Evolutionary conservation across 2,888 invertebrate species (phyloP).

Genomic region (Epiblema foenella): DNA sequence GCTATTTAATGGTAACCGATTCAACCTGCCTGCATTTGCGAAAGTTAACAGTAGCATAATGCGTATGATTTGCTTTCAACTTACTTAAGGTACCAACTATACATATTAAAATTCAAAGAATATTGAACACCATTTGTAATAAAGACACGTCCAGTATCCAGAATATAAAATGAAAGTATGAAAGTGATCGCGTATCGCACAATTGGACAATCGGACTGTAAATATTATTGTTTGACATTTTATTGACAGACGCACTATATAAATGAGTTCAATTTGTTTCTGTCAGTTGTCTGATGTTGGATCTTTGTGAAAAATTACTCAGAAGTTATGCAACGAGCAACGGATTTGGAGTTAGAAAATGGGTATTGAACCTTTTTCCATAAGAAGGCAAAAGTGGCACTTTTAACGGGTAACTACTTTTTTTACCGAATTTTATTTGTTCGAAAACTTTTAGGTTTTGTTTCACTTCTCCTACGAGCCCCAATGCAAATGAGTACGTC

Average conservation of each 20-base stretch:
- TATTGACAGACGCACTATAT: constrained; percentile 30
- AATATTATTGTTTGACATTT: constrained; percentile 32
- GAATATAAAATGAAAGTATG: constrained; percentile 39
- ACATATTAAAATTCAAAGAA: constrained; percentile 5
- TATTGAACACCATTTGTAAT: constrained; percentile 30
- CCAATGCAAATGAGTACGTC: too few species aligned
- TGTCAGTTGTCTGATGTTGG: too few species aligned
- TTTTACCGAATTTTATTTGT: too few species aligned
- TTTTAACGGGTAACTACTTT: too few species aligned
- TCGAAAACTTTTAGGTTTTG: too few species aligned
- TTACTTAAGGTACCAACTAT: background rate
- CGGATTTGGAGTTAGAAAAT: too few species aligned
- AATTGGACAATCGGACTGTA: constrained; percentile 28
- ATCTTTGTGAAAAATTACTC: too few species aligned
- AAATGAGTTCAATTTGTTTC: too few species aligned
- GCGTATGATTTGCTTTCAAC: constrained; percentile 1
- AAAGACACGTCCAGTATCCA: constrained; percentile 25
- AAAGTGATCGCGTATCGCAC: constrained; percentile 35
- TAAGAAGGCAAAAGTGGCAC: too few species aligned
- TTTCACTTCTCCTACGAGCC: too few species aligned
- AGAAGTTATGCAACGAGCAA: too few species aligned
- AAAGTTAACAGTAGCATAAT: background rate
- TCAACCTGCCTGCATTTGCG: background rate
- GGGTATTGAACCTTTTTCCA: too few species aligned
- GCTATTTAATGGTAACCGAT: background rate